Conservation (phyloP, 2,797 vertebrate genomes). For the Melanotaenia nigrans region DNA sequence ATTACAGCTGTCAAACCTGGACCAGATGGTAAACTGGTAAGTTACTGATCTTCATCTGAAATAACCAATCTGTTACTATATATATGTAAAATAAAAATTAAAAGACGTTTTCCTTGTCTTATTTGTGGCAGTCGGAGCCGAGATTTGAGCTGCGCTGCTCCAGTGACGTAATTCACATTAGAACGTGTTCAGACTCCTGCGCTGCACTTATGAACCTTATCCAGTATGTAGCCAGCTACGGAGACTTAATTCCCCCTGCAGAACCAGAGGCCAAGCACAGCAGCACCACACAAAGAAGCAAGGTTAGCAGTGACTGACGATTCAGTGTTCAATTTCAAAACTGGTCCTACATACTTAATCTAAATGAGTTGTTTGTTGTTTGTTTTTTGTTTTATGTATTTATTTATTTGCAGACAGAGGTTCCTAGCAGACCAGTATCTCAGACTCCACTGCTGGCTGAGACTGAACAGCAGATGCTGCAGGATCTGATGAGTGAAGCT, state of each 20-base stretch:
- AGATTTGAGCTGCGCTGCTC: constrained; percentile 96
- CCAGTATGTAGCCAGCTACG: constrained; percentile 96
- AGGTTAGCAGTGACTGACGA: constrained; percentile 78
- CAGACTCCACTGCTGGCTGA: constrained; percentile 88
- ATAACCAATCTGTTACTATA: neutral
- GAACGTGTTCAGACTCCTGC: constrained; percentile 96
- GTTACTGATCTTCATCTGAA: constrained; percentile 24
- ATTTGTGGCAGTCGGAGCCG: constrained; percentile 84
- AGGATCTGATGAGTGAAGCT: constrained; percentile 97
- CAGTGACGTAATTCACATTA: constrained; percentile 94
- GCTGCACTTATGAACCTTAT: constrained; percentile 99
- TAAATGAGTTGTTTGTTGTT: constrained; percentile 10
- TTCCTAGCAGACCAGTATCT: constrained; percentile 76
- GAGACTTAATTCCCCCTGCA: constrained; percentile 88
- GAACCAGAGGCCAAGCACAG: constrained; percentile 82
- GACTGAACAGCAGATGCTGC: constrained; percentile 93
- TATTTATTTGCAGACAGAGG: constrained; percentile 80
- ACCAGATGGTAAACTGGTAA: constrained; percentile 88
- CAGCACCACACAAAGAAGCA: constrained; percentile 81
- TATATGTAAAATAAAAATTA: neutral
- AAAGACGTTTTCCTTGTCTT: neutral
- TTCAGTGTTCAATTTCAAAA: neutral
- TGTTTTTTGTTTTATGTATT: constrained; percentile 23
- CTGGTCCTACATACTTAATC: neutral
- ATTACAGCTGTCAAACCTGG: constrained; percentile 92